A percentile compares a stretch with the other conserved stretches of the same genome.
phyloP scores from a whole-genome alignment of 2,113 vertebrate genomes.

The Piaya cayana region DNA sequence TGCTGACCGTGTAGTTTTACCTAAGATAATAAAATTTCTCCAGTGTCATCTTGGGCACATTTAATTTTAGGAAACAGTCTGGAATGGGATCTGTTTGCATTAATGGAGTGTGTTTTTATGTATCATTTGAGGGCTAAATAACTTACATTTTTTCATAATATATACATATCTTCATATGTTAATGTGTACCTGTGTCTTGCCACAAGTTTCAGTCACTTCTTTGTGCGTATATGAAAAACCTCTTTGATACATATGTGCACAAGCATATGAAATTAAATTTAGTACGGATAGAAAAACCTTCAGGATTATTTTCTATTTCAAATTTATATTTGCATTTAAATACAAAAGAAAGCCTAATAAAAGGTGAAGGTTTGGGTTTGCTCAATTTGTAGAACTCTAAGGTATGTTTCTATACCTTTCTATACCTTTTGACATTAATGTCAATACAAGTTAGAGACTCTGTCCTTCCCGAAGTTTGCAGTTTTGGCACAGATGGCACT shows the following conservation, averaged over 20 bases:
- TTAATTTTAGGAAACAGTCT: neutral
- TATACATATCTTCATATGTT: neutral
- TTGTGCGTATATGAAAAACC: neutral
- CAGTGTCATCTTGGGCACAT: neutral
- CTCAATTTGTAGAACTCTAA: neutral
- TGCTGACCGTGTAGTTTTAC: neutral
- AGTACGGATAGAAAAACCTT: neutral
- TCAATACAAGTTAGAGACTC: neutral
- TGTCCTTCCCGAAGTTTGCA: neutral
- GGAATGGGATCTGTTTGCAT: neutral
- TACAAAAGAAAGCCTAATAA: neutral
- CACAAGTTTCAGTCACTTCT: neutral
- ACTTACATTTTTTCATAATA: neutral
- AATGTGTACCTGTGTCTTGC: neutral
- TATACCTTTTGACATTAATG: too few relatives aligned
- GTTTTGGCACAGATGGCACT: neutral
- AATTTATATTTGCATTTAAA: neutral
- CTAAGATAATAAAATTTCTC: neutral
- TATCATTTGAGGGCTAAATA: neutral
- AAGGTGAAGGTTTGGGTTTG: neutral
- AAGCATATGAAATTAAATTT: neutral
- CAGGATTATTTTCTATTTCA: neutral
- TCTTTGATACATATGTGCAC: neutral
- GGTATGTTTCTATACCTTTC: too few relatives aligned
- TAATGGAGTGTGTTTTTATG: neutral